Evolutionary conservation across 2,113 vertebrate genomes (phyloP), one percentile per base, ranked within the genome.

Genomic region (Ovis canadensis): DNA sequence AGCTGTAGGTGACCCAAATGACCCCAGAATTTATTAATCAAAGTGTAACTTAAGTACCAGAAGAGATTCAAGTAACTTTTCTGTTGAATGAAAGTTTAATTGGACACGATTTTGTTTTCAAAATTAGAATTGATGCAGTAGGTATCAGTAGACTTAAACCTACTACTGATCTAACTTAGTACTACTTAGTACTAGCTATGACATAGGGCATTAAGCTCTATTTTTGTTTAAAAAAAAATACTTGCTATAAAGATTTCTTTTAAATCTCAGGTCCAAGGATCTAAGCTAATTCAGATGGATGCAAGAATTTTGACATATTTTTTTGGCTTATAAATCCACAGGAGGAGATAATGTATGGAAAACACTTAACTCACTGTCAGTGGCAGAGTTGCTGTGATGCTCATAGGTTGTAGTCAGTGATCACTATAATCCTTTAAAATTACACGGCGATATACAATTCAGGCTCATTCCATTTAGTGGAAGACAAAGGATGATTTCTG

Each of bases 1-100:
- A 99, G 54, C 94, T 99, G n/a, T 99, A 99, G 98, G 54, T 88
- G 84, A 86, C 40, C 52, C 12, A 11, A 31, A 31, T 16, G 48
- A 33, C 25, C 16, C 33, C 6, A 25, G 64, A 93, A 17, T 71
- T 15, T 19, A 43, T 43, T 80, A 64, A 67, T 92, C 36, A 25
- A 95, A 88, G 31, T 64, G 43, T 5, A 80, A 33, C 50, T 59
- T 14, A 50, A 71, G 52, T 40, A 64, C 31, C 36, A 60, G 27
- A 62, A 74, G 19, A 57, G 40, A 19, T 84, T 88, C 67, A 89
- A 60, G 54, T 86, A 57, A 80, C 21, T 60, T 94, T 60, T 43
- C 23, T 7, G 52, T 4, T 40, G 31, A 29, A 67, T n/a, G 48
- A 48, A 40, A 82, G 29, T 62, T 96, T 86, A 78, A 59, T 67